These are phyloP conservation scores for Margaritifera margaritifera DNA, from an alignment of 2,888 invertebrate genomes.

Conservation along the genomic window DNA sequence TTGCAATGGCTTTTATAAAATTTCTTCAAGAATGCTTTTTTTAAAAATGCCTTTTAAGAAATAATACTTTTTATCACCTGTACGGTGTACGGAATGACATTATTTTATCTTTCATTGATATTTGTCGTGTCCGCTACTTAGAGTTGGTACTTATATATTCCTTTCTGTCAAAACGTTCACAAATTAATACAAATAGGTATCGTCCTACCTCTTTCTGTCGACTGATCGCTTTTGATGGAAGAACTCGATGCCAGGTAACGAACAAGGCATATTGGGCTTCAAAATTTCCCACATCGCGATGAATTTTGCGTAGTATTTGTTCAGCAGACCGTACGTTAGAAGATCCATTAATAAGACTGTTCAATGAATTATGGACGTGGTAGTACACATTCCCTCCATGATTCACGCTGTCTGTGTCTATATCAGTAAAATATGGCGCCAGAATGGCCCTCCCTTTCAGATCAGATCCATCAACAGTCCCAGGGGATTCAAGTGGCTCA, in stretches of 20 bases:
- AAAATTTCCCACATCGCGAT: not conserved
- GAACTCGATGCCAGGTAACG: slow-evolving; percentile 9
- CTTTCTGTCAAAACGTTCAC: not conserved
- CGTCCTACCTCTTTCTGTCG: not conserved
- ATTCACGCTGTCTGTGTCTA: not conserved
- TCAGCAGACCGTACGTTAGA: not conserved
- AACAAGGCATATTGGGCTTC: slow-evolving; percentile 9
- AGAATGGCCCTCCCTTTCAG: not conserved
- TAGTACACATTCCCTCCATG: not conserved
- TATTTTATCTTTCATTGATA: too few relatives aligned
- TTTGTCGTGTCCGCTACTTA: too few relatives aligned
- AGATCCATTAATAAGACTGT: not conserved
- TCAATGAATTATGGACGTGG: not conserved
- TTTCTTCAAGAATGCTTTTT: too few relatives aligned
- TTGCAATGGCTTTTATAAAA: too few relatives aligned
- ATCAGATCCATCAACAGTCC: not conserved
- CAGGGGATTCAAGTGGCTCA: not conserved
- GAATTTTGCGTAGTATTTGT: slow-evolving; percentile 1
- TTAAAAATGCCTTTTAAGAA: too few relatives aligned
- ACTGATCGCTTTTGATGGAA: not conserved
- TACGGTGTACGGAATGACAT: too few relatives aligned
- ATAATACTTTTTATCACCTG: too few relatives aligned
- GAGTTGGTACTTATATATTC: too few relatives aligned
- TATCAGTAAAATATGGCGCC: slow-evolving; percentile 10
- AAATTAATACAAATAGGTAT: not conserved